phyloP scores from a whole-genome alignment of 2,113 vertebrate species.

The Diphyllodes magnificus region DNA sequence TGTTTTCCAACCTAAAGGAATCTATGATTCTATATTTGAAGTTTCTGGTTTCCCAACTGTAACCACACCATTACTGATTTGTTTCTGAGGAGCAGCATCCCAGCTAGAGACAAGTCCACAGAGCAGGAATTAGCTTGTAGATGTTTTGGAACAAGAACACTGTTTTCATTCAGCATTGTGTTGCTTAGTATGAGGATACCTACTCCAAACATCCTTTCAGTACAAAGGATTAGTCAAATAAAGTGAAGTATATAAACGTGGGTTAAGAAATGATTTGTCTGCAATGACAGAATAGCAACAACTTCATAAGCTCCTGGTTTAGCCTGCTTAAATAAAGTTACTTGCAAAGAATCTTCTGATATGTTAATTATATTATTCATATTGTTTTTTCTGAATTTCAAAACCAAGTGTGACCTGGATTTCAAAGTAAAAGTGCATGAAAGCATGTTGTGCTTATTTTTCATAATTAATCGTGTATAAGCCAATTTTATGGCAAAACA shows the following conservation, averaged over 20 bases:
- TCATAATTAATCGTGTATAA: conserved; percentile 52
- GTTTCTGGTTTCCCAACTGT: not conserved
- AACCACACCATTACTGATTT: not conserved
- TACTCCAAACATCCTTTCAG: not conserved
- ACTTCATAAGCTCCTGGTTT: not conserved
- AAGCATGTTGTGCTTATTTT: conserved; percentile 46
- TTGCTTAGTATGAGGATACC: not conserved
- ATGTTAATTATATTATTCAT: conserved; percentile 45
- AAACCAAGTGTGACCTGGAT: conserved; percentile 49
- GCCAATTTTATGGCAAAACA: conserved; percentile 37
- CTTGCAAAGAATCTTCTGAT: conserved; percentile 30
- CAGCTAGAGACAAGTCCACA: not conserved
- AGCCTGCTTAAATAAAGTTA: not conserved
- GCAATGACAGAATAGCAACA: not conserved
- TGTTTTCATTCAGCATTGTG: not conserved
- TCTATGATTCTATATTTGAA: not conserved
- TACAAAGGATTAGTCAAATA: not conserved
- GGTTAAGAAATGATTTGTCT: not conserved
- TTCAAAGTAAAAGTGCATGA: conserved; percentile 46
- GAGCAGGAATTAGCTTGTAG: not conserved
- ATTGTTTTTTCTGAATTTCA: conserved; percentile 36
- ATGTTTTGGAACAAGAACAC: not conserved
- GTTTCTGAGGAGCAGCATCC: not conserved
- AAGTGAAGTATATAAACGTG: not conserved
- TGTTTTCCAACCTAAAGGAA: not conserved